phyloP scores from a whole-genome alignment of 2,113 vertebrate species.

The Choloepus hoffmanni region DNA sequence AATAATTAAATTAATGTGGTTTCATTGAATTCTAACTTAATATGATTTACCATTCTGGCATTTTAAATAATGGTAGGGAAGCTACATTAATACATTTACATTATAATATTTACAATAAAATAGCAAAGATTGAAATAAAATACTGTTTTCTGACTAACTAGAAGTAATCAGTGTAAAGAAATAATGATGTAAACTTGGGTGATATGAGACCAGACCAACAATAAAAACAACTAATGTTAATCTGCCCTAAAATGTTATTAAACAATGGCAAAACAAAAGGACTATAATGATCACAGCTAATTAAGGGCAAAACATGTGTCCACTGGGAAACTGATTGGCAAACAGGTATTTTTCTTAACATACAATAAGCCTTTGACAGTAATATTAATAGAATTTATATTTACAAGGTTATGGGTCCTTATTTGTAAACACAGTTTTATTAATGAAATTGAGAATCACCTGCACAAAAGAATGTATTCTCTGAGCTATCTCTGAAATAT shows the following conservation, averaged over 20 bases:
- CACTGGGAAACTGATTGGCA: not conserved
- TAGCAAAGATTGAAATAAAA: slow-evolving; percentile 31
- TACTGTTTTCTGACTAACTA: not conserved
- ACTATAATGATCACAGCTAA: not conserved
- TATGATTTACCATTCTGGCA: not conserved
- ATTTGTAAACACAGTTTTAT: slow-evolving; percentile 40
- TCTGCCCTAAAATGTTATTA: not conserved
- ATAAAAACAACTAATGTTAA: not conserved
- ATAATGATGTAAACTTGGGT: not conserved
- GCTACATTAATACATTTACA: not conserved
- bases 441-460: slow-evolving; percentile 7
- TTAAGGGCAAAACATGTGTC: not conserved
- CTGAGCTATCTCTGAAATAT: slow-evolving; percentile 47
- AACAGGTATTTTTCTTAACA: not conserved
- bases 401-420: not conserved
- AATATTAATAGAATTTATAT: slow-evolving; percentile 30
- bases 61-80: slow-evolving; percentile 48
- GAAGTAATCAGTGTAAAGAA: not conserved
- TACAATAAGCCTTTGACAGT: not conserved
- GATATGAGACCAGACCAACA: not conserved
- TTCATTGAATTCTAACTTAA: slow-evolving; percentile 26
- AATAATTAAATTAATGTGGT: slow-evolving; percentile 34
- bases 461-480: not conserved
- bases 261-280: not conserved
- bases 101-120: not conserved